Conservation (phyloP, 2,888 invertebrate genomes). For the Amphipyra berbera region DNA sequence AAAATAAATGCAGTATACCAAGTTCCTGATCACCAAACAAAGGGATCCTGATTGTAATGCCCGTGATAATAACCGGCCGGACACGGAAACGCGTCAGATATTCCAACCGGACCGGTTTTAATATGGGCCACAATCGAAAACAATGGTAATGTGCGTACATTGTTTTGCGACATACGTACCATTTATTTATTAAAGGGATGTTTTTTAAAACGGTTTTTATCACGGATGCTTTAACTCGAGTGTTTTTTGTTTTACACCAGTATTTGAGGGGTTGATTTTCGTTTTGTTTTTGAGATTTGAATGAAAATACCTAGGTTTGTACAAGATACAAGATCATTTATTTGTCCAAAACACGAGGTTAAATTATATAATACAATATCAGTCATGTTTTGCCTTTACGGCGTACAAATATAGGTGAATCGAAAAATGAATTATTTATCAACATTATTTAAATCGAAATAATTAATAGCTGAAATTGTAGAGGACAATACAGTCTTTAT, state of each 20-base stretch:
- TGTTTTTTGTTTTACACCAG: slow-evolving; percentile 18
- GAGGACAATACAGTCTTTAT: no score
- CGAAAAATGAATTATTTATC: no score
- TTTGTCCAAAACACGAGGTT: no score
- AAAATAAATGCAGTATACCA: slow-evolving; percentile 43
- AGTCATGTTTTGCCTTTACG: no score
- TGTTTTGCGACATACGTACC: slow-evolving; percentile 63
- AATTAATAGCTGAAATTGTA: no score
- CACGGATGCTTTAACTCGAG: slow-evolving; percentile 39
- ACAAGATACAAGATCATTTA: no score
- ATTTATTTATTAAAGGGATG: slow-evolving; percentile 56
- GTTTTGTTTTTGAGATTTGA: slow-evolving; percentile 2
- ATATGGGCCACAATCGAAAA: slow-evolving; percentile 62
- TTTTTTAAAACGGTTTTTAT: slow-evolving; percentile 51
- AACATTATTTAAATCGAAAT: no score
- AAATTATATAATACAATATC: no score
- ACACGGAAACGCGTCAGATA: slow-evolving; percentile 62
- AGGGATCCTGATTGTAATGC: slow-evolving; percentile 62
- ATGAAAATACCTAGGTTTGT: slow-evolving; percentile 6
- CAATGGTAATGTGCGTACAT: slow-evolving; percentile 60
- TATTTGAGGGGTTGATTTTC: slow-evolving; percentile 18
- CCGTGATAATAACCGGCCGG: slow-evolving; percentile 58
- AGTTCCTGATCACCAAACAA: slow-evolving; percentile 55
- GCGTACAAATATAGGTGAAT: no score
- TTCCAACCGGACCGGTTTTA: slow-evolving; percentile 60